Evolutionary conservation across 2,888 invertebrate genomes (phyloP).

Genomic region (Chromoteleia sp.): DNA sequence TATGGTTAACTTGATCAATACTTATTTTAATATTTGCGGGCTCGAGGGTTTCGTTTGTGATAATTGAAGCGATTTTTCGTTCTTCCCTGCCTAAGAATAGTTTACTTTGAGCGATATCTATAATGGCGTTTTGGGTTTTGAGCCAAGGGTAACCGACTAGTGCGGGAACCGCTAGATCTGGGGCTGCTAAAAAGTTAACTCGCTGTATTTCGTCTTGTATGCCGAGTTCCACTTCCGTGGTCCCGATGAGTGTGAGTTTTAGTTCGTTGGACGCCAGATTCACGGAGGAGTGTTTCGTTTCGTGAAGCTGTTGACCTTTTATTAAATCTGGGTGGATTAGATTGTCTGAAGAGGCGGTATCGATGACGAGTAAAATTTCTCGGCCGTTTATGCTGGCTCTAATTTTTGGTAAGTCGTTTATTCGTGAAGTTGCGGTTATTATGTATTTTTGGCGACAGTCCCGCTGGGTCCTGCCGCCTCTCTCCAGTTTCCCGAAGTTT

Average conservation of each 20-base stretch:
- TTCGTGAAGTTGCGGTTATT: neutral
- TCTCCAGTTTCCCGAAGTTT: constrained; percentile 28
- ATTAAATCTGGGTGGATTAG: constrained; percentile 11
- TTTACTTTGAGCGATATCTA: neutral
- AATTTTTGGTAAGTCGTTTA: neutral
- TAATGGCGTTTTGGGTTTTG: neutral
- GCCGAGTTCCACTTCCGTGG: neutral
- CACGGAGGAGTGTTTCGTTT: neutral
- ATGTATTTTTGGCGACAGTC: constrained; percentile 11
- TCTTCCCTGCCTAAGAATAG: neutral
- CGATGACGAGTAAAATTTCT: neutral
- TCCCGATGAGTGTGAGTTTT: neutral
- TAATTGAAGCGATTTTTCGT: neutral
- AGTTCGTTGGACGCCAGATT: neutral
- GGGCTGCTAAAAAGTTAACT: neutral
- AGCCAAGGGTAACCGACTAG: constrained; percentile 23
- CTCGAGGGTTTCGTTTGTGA: too few relatives aligned
- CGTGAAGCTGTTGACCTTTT: neutral
- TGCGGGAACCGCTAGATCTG: neutral
- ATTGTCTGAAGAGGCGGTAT: constrained; percentile 25
- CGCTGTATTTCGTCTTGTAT: neutral
- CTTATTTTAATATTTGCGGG: too few relatives aligned
- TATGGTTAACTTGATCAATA: neutral
- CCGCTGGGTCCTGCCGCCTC: neutral
- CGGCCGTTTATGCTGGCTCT: neutral